Conservation (phyloP, 2,797 vertebrate species). For the Euphonia xanthogaster region DNA sequence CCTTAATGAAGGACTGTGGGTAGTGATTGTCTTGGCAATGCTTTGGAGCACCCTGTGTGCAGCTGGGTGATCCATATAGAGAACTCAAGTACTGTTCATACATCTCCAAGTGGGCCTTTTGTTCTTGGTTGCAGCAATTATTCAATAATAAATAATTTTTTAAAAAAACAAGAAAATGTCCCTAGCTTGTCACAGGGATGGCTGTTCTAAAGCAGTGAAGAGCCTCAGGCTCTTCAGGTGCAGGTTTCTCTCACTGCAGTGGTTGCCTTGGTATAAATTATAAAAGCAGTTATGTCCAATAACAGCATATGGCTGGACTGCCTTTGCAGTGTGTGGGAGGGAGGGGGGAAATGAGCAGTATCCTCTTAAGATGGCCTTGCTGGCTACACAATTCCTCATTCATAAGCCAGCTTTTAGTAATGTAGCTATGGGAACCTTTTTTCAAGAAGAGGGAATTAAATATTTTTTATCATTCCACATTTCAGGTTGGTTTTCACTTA, state of each 20-base stretch:
- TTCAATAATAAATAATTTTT: not conserved
- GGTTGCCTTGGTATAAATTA: not conserved
- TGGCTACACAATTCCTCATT: not conserved
- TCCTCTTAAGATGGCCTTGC: not conserved
- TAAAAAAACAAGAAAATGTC: not conserved
- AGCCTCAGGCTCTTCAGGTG: not conserved
- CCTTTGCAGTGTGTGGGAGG: not conserved
- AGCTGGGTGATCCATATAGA: rapidly evolving
- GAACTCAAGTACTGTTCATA: not conserved
- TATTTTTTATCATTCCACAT: not conserved
- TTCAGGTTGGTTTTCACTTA: not conserved
- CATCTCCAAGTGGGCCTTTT: not conserved
- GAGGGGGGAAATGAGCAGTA: not conserved
- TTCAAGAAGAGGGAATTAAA: not conserved
- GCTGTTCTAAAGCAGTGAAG: not conserved
- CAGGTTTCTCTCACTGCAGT: not conserved
- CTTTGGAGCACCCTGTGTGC: not conserved
- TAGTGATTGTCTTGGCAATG: not conserved
- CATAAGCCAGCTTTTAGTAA: not conserved
- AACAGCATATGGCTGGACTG: not conserved
- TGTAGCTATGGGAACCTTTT: not conserved
- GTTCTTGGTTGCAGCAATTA: not conserved
- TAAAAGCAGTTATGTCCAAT: not conserved
- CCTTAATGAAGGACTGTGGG: not conserved
- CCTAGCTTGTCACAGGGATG: not conserved